Evolutionary conservation across 2,797 vertebrate species (phyloP).

Genomic region (Meda fulgida): DNA sequence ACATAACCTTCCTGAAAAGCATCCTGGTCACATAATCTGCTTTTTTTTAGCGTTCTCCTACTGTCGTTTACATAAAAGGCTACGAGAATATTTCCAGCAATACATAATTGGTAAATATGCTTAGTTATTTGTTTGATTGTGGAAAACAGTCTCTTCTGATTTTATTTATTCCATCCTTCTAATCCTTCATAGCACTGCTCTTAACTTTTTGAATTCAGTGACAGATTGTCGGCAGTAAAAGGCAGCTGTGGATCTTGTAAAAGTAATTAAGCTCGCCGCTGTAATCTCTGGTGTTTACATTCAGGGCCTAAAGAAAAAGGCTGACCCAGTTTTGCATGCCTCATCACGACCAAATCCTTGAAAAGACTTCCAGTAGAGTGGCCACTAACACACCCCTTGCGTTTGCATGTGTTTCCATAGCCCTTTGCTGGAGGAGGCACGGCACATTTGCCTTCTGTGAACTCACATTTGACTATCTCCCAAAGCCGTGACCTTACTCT

Average conservation of each 20-base stretch:
- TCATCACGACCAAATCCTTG: constrained; percentile 67
- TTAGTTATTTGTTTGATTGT: constrained; percentile 21
- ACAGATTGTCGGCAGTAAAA: constrained; percentile 79
- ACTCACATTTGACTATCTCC: constrained; percentile 73
- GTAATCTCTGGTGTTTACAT: constrained; percentile 79
- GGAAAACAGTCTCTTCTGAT: neutral
- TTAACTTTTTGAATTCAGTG: constrained; percentile 61
- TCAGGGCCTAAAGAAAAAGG: constrained; percentile 76
- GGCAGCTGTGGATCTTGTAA: constrained; percentile 80
- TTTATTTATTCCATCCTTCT: neutral
- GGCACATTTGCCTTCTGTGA: constrained; percentile 56
- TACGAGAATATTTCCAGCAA: neutral
- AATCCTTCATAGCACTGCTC: constrained; percentile 9
- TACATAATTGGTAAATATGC: neutral
- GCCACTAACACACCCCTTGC: constrained; percentile 28
- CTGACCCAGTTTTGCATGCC: constrained; percentile 80
- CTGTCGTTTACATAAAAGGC: neutral
- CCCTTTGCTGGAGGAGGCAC: constrained; percentile 66
- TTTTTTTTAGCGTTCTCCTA: neutral
- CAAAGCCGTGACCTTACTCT: constrained; percentile 67
- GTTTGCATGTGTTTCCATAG: constrained; percentile 82
- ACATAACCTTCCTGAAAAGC: constrained; percentile 2
- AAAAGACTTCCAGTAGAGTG: constrained; percentile 51
- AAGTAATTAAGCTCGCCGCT: constrained; percentile 78
- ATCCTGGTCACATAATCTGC: neutral